Evolutionary conservation across 2,797 vertebrate species (phyloP), one percentile per base, ranked within the genome.

Genomic region (Clamator glandarius): DNA sequence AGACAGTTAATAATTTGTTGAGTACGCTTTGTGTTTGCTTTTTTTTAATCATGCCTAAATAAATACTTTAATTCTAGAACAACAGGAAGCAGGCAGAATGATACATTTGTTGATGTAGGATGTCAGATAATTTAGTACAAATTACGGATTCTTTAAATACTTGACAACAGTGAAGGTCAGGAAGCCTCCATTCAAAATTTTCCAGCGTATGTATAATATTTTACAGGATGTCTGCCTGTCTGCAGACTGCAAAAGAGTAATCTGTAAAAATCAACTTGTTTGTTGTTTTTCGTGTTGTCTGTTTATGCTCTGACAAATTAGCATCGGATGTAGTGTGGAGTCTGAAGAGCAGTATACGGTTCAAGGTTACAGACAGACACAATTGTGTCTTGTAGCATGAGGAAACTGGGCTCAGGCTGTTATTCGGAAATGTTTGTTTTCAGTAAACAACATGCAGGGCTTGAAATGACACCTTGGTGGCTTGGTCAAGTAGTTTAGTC

Each of bases 181-280:
- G 89, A 95, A 98, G 98, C 98, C 97, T 98, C 74, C 85, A 96
- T 95, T 97, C 96, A 98, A 96, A 98, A 98, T 98, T 98, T 98
- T 98, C 97, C 96, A 98, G 97, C 89, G 48, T 96, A 97, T 96
- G 95, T 97, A 95, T 98, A 97, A 96, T 97, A 92, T 97, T 97
- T 95, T 97, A 97, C 98, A 98, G 98, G 98, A 99, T 98, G 97
- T 97, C 84, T 97, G 85, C 85, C 89, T 96, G 96, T 94, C 91
- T 41, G 97, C 91, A 64, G 93, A 87, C 93, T 44, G 97, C 94
- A 91, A 83, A 96, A 90, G 74, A 93, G 94, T 97, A 98, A 98
- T 98, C 97, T 97, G 92, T 90, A 84, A 96, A 96, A 97, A 97
- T 97, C 97, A 98, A 96, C 97, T 98, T 98, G 98, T 98, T 98